Evolutionary conservation across 2,113 vertebrate genomes (phyloP).

Genomic region (Sterrhoptilus dennistouni): DNA sequence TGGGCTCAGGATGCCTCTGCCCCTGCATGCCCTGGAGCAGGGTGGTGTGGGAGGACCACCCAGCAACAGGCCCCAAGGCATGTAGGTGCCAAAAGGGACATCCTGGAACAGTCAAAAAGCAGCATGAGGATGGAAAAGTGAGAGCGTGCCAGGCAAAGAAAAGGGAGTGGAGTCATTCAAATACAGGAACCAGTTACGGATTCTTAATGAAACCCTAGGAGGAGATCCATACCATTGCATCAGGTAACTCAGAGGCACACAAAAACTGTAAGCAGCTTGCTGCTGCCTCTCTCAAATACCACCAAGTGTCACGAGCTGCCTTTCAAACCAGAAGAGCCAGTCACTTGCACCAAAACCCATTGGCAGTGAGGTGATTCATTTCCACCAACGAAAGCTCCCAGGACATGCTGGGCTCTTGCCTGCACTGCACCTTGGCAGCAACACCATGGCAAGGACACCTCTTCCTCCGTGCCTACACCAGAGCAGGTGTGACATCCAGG

Average conservation of each 20-base stretch:
- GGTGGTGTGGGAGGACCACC: neutral
- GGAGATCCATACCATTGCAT: neutral
- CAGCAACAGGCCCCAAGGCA: neutral
- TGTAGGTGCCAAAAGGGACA: conserved; percentile 22
- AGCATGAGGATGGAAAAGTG: conserved; percentile 37
- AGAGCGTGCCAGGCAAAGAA: neutral
- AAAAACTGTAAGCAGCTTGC: neutral
- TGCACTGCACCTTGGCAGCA: neutral
- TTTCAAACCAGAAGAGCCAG: neutral
- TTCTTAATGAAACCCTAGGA: neutral
- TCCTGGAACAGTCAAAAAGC: conserved; percentile 31
- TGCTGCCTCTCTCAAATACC: neutral
- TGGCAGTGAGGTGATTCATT: neutral
- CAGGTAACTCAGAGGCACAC: neutral
- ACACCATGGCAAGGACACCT: neutral
- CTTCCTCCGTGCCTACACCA: neutral
- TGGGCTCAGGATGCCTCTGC: conserved; percentile 16
- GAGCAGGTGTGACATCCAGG: neutral
- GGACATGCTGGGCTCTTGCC: neutral
- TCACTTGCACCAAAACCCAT: neutral
- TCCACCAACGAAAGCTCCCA: neutral
- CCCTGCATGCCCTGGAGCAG: neutral
- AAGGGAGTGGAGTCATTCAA: neutral
- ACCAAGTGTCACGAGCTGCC: neutral
- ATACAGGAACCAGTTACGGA: neutral